phyloP scores from a whole-genome alignment of 1,140 invertebrate genomes.

The Drosophila suzukii region DNA sequence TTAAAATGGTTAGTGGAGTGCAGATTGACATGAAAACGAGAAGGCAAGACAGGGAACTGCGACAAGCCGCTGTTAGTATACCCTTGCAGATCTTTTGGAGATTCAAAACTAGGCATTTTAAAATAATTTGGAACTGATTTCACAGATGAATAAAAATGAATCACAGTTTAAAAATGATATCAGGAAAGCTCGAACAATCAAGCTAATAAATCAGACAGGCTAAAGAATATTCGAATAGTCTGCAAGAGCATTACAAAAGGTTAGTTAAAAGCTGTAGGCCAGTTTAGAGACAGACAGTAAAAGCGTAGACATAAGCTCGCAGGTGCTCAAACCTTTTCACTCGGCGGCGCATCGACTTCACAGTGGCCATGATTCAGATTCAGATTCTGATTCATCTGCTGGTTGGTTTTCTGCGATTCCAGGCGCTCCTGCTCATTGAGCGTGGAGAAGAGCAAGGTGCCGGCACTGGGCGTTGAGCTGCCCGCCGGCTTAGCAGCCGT shows the following conservation, averaged over 20 bases:
- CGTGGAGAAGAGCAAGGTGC: slow-evolving; percentile 86
- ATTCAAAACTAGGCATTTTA: no score
- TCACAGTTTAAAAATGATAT: not conserved
- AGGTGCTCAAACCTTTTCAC: slow-evolving; percentile 70
- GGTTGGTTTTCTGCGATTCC: slow-evolving; percentile 78
- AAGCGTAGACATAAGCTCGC: slow-evolving; percentile 47
- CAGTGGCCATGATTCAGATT: slow-evolving; percentile 43
- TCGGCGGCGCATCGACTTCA: slow-evolving; percentile 65
- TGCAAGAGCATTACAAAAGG: slow-evolving; percentile 43
- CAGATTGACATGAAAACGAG: slow-evolving; percentile 59
- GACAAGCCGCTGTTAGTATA: slow-evolving; percentile 19
- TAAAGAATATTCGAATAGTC: not conserved
- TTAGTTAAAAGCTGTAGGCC: slow-evolving; percentile 56
- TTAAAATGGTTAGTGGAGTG: slow-evolving; percentile 30
- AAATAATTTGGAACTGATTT: not conserved
- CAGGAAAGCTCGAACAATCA: not conserved
- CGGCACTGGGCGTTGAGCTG: slow-evolving; percentile 84
- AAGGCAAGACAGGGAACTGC: slow-evolving; percentile 31
- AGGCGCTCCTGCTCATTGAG: slow-evolving; percentile 86
- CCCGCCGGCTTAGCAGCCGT: slow-evolving; percentile 56
- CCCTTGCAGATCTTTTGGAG: not conserved
- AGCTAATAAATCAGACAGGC: not conserved
- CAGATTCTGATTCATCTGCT: slow-evolving; percentile 60
- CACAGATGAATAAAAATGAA: not conserved
- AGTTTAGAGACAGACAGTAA: slow-evolving; percentile 55